Percentiles rank a stretch among this genome's conserved stretches.
Conservation (phyloP, 1,140 invertebrate genomes). For the Chionoecetes opilio region DNA sequence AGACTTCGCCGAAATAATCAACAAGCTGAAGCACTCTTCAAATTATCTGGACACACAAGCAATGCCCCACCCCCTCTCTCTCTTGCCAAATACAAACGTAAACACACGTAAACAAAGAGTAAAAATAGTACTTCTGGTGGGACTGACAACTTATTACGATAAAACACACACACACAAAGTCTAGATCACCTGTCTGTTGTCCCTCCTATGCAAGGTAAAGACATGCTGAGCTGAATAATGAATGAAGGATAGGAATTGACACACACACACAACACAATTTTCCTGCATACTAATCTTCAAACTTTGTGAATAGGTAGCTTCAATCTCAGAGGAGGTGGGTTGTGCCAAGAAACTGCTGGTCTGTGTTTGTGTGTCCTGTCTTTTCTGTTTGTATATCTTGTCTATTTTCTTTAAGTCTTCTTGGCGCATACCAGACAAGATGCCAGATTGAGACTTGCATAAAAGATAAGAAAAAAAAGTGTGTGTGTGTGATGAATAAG, state of each 20-base stretch:
- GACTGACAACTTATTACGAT: no score
- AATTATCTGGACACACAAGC: no score
- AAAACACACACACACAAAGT: not conserved
- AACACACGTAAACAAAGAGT: no score
- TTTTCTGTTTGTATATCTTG: not conserved
- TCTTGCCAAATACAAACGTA: not conserved
- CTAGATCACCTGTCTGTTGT: not conserved
- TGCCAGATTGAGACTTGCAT: no score
- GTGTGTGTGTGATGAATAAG: no score
- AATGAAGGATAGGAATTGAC: no score
- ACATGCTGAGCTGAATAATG: not conserved
- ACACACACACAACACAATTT: not conserved
- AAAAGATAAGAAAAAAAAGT: no score
- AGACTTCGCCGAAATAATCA: not conserved
- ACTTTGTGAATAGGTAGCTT: constrained; percentile 20
- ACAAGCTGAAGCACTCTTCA: not conserved
- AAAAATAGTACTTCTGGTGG: no score
- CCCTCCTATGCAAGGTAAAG: not conserved
- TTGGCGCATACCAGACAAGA: no score
- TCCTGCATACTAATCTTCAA: not conserved
- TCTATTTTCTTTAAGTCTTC: no score
- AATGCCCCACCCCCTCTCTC: not conserved
- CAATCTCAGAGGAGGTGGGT: not conserved
- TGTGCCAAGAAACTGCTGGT: not conserved
- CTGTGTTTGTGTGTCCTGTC: not conserved